These are phyloP conservation scores for Eciton burchellii DNA, from an alignment of 1,140 invertebrate genomes.

Conservation along the genomic window DNA sequence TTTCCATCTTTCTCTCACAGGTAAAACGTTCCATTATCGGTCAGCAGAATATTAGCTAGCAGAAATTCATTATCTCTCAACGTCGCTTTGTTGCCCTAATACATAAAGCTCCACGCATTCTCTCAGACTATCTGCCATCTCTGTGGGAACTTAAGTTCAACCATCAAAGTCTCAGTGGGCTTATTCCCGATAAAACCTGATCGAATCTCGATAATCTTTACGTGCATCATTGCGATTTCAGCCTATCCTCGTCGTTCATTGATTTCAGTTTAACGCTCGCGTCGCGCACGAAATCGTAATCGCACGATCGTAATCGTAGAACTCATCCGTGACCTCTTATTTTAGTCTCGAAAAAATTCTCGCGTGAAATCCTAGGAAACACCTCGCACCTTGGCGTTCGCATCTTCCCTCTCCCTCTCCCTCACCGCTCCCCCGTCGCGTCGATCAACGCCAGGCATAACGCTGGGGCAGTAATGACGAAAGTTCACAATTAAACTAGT, in stretches of 20 bases:
- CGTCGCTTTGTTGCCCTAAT: neutral
- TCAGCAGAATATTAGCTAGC: neutral
- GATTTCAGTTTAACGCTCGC: neutral
- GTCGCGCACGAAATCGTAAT: neutral
- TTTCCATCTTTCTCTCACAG: neutral
- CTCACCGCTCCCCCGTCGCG: constrained; percentile 28
- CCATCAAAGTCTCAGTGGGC: too few relatives aligned
- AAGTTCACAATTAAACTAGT: constrained; percentile 62
- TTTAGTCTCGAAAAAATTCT: neutral
- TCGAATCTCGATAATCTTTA: neutral
- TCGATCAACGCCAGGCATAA: constrained; percentile 59
- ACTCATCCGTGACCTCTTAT: neutral
- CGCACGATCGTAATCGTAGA: neutral
- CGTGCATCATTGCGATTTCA: neutral
- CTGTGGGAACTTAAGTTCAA: too few relatives aligned
- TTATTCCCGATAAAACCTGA: constrained; percentile 18
- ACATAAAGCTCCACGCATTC: too few relatives aligned
- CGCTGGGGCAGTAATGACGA: constrained; percentile 53
- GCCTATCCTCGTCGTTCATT: neutral
- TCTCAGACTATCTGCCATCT: too few relatives aligned
- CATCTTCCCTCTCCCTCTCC: constrained; percentile 48
- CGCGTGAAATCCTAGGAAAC: neutral
- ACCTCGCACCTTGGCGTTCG: constrained; percentile 1
- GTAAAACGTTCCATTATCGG: neutral
- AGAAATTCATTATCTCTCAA: neutral